A percentile compares a stretch with the other conserved stretches of the same genome.
These are phyloP conservation scores for Grapholita molesta DNA, from an alignment of 1,140 invertebrate species.

Conservation along the genomic window DNA sequence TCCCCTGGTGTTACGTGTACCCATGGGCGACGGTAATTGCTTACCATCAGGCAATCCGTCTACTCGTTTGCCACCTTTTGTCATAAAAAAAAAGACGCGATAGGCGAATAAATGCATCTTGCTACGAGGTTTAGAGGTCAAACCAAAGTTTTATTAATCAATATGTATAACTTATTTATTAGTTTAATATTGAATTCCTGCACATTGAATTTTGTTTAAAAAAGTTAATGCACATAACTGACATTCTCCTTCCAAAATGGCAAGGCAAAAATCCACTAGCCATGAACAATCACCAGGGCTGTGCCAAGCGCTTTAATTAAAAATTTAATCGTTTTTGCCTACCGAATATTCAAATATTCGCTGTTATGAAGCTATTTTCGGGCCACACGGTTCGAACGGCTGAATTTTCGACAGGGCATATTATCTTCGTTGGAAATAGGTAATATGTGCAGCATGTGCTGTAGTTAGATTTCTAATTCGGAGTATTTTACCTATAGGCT, in stretches of 20 bases:
- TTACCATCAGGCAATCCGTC: no score
- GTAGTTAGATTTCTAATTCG: neutral
- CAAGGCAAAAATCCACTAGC: neutral
- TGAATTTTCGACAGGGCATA: neutral
- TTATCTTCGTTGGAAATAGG: neutral
- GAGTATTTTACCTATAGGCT: no score
- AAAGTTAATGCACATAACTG: neutral
- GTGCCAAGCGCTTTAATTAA: slow-evolving; percentile 14
- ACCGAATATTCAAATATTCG: slow-evolving; percentile 7
- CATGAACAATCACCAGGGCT: slow-evolving; percentile 2
- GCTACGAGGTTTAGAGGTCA: no score
- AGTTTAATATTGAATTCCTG: no score
- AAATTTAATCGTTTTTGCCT: neutral
- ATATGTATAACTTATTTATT: no score
- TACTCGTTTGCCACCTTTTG: no score
- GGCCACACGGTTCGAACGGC: neutral
- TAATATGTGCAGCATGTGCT: neutral
- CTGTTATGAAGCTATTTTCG: neutral
- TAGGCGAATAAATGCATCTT: no score
- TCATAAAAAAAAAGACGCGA: no score
- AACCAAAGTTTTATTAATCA: no score
- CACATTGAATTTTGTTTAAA: no score
- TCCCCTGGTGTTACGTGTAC: no score
- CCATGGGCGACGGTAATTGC: no score
- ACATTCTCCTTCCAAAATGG: neutral